Evolutionary conservation across 30 jellyfish, hydroid and myxozoan species (phyloP), one percentile per base, ranked within the genome.

Genomic region (Chironex yamaguchii): DNA sequence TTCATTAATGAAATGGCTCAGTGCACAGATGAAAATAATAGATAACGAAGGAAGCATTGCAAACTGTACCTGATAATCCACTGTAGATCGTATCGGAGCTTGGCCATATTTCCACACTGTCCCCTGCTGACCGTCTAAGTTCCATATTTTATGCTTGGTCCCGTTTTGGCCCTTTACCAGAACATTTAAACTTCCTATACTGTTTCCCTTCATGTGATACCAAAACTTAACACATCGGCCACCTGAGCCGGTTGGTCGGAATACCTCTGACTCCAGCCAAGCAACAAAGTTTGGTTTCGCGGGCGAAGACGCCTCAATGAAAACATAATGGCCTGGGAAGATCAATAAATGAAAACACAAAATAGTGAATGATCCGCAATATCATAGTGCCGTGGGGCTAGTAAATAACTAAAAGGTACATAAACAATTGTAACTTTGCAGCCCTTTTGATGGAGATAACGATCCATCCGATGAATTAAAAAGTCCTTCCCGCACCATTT

Each of bases 181-280:
- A 36, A 94, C 97, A 84, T 66, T 83, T 23, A 94, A 84, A 12
- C 86, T 82, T 17, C 99, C 99, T 69, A 94, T 94, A 73, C 63
- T 96, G 25, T 86, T 82, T 0, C 99, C 99, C 29, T 71, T 48
- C 99, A 94, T 94, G 91, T 94, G 97, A 33, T 84, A 85, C 99
- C 99, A 94, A 85, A 94, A 94, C 33, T 94, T 87, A 62, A 94
- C 83, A 79, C 99, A 94, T 6, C 97, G 82, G 1, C 99, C 97
- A 21, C 78, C 77, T n/a, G 77, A 23, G 64, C 96, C 78, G 30
- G 99, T 94, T 33, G 99, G 99, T 2, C 78, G 29, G 65, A 94
- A 94, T 86, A 85, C 97, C 67, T 94, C 99, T 11, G 99, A 94
- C 66, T 76, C 29, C 62, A 94, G 83, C 96, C 96, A 89, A 11